Conservation (phyloP, 2,888 invertebrate species). For the Agriopis aurantiaria region DNA sequence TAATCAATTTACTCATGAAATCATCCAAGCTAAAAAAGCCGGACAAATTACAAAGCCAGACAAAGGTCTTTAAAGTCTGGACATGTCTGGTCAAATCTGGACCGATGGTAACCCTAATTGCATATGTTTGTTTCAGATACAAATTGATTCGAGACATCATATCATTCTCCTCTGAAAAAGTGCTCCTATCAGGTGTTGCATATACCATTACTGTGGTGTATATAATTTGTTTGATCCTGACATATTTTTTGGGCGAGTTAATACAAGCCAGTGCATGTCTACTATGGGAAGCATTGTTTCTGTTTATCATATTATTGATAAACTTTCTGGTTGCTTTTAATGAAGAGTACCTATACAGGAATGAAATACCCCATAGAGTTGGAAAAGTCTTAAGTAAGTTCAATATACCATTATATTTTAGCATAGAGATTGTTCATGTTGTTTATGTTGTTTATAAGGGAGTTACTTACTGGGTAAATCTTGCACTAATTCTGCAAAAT, state of each 20-base stretch:
- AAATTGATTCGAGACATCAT: constrained; percentile 70
- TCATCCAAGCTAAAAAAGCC: too few species aligned
- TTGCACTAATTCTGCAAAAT: too few species aligned
- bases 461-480: too few species aligned
- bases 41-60: too few species aligned
- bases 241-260: constrained; percentile 75
- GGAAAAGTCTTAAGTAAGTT: constrained; percentile 77
- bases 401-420: not conserved
- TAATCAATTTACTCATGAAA: too few species aligned
- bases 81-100: not conserved
- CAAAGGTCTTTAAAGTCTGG: too few species aligned
- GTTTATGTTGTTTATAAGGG: too few species aligned
- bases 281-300: constrained; percentile 77
- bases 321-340: constrained; percentile 80
- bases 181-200: constrained; percentile 76
- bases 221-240: constrained; percentile 73
- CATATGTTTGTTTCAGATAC: constrained; percentile 63
- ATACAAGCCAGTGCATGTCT: constrained; percentile 74
- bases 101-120: not conserved
- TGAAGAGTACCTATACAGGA: constrained; percentile 79
- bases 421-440: too few species aligned
- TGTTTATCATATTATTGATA: constrained; percentile 74
- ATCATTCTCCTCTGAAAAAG: constrained; percentile 81
- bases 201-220: constrained; percentile 76
- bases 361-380: constrained; percentile 86